phyloP scores from a whole-genome alignment of 2,888 invertebrate species.

The Diaphora mendica region DNA sequence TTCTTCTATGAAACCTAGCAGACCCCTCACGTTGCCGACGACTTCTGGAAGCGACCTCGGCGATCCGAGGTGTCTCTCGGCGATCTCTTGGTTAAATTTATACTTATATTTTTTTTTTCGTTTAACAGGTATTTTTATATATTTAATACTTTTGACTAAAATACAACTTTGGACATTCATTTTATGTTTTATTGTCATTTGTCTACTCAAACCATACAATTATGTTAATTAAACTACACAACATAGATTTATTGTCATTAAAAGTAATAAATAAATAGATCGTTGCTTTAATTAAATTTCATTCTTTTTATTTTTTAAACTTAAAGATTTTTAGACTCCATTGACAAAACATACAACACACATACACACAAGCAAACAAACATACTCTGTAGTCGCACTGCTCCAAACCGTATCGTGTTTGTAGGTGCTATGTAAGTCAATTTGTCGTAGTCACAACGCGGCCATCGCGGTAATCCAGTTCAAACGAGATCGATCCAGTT shows the following conservation, averaged over 20 bases:
- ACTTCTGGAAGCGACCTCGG: no score
- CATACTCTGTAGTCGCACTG: conserved; percentile 21
- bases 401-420: conserved; percentile 45
- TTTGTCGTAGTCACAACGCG: conserved; percentile 65
- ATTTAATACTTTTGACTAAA: no score
- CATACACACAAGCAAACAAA: no score
- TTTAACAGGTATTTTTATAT: no score
- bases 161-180: no score
- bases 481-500: conserved; percentile 70
- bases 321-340: not conserved
- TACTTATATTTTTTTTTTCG: no score
- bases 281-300: no score
- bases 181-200: not conserved
- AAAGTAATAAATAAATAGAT: no score
- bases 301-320: not conserved
- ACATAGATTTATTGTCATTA: not conserved
- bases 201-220: not conserved
- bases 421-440: conserved; percentile 73
- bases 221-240: not conserved
- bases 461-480: conserved; percentile 69
- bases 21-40: no score
- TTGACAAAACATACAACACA: not conserved
- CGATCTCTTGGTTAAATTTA: no score
- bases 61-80: no score
- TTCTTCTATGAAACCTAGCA: no score